Conservation (phyloP, 2,797 vertebrate genomes). For the Sciurus carolinensis region DNA sequence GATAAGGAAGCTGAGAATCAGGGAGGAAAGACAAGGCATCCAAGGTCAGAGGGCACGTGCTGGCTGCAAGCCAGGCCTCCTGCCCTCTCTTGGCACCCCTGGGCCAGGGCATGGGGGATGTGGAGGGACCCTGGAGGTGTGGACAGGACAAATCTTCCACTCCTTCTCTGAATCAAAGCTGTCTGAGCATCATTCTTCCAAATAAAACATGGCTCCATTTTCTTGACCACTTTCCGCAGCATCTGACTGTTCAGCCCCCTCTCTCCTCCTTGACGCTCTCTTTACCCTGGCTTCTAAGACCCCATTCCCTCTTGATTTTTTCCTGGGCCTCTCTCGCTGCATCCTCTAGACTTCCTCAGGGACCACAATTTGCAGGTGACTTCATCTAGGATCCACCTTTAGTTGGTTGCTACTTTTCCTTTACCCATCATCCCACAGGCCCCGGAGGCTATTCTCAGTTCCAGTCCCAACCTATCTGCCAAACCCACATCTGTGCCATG, state of each 20-base stretch:
- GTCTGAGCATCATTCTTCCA: neutral
- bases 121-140: neutral
- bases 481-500: rapidly evolving
- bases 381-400: neutral
- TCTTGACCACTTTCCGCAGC: neutral
- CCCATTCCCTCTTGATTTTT: neutral
- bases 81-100: rapidly evolving
- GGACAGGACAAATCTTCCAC: neutral
- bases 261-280: neutral
- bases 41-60: neutral
- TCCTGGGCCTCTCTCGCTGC: too few relatives aligned
- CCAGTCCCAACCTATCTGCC: rapidly evolving
- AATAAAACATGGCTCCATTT: neutral
- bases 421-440: rapidly evolving
- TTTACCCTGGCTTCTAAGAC: too few relatives aligned
- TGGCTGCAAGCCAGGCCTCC: too few relatives aligned
- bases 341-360: too few relatives aligned
- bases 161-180: neutral
- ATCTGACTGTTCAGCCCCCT: neutral
- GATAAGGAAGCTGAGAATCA: neutral
- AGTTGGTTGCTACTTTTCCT: neutral
- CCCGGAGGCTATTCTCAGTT: rapidly evolving
- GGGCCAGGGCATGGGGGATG: too few relatives aligned
- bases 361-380: rapidly evolving
- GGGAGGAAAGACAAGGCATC: neutral